Evolutionary conservation across 2,113 vertebrate species (phyloP), one percentile per base, ranked within the genome.

Genomic region (Larimichthys crocea): DNA sequence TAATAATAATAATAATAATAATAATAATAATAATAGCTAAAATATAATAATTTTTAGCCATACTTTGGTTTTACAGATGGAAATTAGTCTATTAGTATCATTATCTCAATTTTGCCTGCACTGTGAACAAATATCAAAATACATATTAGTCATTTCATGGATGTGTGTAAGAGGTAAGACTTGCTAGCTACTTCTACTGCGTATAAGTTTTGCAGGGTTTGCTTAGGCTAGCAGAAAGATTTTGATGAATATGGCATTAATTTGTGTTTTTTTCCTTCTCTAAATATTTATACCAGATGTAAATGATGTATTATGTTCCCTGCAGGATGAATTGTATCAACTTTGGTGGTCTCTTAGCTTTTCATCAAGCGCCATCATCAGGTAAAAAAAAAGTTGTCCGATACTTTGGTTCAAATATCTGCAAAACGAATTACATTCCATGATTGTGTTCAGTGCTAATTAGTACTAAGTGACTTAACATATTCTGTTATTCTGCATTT

Each of bases 401-500:
- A 20, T 11, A 40, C 10, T 40, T 59, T 10, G 5, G 5, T 29
- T 60, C 8, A 35, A 35, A 31, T 60, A 12, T 35, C 17, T 61
- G 59, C 29, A 61, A 61, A 61, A 40, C 2, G 1, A 60, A 35
- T 17, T 8, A 57, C 56, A 9, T 59, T 59, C 24, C 5, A 40
- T 40, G 35, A 40, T 55, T 55, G 11, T 61, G 16, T 35, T 19
- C 3, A 26, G 26, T 35, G 16, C 29, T 20, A 31, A 29, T 26
- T 57, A 16, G 22, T 12, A 26, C 24, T 26, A 29, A 57, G 56
- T 29, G 22, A 57, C 14, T 57, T 24, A 14, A 55, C 3, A 56
- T 40, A 66, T 80, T 46, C 12, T 7, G 24, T 48, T 40, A 68
- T 56, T 75, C n/a, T 55, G 11, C 17, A 65, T 63, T 44, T 22